Evolutionary conservation across 2,113 vertebrate species (phyloP).

Genomic region (Cromileptes altivelis): DNA sequence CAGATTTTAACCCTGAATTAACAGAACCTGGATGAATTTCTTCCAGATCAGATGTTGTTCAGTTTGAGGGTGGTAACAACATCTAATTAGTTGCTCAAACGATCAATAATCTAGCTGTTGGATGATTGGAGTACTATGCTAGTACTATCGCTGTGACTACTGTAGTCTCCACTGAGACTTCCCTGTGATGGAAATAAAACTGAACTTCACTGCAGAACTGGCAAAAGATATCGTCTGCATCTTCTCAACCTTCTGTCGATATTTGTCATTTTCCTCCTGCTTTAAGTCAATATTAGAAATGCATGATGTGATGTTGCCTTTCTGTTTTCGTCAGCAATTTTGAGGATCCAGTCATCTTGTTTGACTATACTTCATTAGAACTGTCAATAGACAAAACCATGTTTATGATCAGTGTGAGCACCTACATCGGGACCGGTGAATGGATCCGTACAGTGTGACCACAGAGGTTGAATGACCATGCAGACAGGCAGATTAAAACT

Average conservation of each 20-base stretch:
- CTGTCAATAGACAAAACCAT: not conserved
- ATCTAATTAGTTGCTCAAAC: not conserved
- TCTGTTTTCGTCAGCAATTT: not conserved
- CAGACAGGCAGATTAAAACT: not conserved
- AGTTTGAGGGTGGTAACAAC: not conserved
- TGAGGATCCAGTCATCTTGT: not conserved
- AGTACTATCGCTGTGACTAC: not conserved
- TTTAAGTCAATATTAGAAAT: not conserved
- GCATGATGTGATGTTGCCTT: not conserved
- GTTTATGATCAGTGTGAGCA: not conserved
- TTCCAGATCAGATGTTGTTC: not conserved
- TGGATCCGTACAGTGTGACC: not conserved
- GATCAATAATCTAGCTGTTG: not conserved
- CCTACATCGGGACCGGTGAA: not conserved
- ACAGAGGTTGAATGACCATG: not conserved
- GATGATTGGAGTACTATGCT: too few relatives aligned
- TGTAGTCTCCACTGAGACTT: not conserved
- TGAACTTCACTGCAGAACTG: not conserved
- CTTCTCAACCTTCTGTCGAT: conserved; percentile 5
- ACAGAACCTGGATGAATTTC: not conserved
- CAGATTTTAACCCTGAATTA: not conserved
- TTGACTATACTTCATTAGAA: not conserved
- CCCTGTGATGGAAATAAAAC: conserved; percentile 1
- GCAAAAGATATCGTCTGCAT: not conserved
- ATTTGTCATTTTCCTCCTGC: not conserved